These are phyloP conservation scores for Hoplostethus atlanticus DNA, from an alignment of 2,797 vertebrate species.

Conservation along the genomic window DNA sequence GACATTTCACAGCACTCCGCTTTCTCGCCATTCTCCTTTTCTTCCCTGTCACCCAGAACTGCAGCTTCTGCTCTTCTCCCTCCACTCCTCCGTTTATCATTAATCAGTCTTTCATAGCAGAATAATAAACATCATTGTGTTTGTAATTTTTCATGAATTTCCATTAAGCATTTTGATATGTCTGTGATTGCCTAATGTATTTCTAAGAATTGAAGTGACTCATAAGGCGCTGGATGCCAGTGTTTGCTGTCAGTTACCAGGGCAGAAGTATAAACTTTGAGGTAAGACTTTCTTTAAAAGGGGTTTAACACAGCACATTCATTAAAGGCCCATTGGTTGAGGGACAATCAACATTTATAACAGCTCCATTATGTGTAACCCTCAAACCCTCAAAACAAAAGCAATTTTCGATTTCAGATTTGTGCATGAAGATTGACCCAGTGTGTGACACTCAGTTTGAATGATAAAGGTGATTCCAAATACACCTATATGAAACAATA, in stretches of 20 bases:
- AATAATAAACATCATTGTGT: conserved; percentile 7
- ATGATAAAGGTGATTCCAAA: not conserved
- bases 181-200: conserved; percentile 44
- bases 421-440: too few species aligned
- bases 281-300: conserved; percentile 23
- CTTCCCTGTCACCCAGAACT: conserved; percentile 2
- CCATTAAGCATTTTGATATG: conserved; percentile 21
- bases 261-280: conserved; percentile 7
- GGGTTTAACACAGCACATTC: conserved; percentile 12
- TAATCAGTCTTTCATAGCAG: conserved; percentile 20
- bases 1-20: conserved; percentile 61
- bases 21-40: conserved; percentile 9
- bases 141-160: conserved; percentile 1
- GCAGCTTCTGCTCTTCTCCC: not conserved
- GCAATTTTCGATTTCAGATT: too few species aligned
- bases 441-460: not conserved
- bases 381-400: too few species aligned
- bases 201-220: conserved; percentile 34
- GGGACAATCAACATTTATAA: conserved; percentile 8
- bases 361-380: not conserved
- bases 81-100: conserved; percentile 26
- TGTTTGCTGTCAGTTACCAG: conserved; percentile 15
- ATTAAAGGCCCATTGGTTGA: conserved; percentile 9
- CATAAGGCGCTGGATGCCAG: conserved; percentile 29
- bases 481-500: not conserved